Base-by-base conservation (phyloP, 2,888 invertebrate genomes). In the Calliphora vomitoria region DNA sequence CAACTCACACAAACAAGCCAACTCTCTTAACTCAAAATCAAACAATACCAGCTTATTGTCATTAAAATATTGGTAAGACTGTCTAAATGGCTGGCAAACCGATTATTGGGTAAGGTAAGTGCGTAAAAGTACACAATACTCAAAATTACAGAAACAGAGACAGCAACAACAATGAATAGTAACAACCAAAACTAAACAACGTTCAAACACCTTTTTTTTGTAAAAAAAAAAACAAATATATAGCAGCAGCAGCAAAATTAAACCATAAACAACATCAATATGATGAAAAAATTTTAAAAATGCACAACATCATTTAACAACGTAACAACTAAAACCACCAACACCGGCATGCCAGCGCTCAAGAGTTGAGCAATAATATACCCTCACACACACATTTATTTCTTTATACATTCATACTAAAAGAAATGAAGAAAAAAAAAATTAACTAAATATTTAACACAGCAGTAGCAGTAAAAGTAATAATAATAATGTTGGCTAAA, bases 91-190 rank as follows among this genome's bases (percentile, higher is more conserved):
- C 47, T 78, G 69, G 55, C 75, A 60, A 68, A 38, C 2, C 66
- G 44, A 81, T 68, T 84, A 84, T 78, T 87, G 87, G 72, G 76
- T 55, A 84, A 84, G 87, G 76, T 84, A 84, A 84, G 74, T 87
- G 82, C 82, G 78, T 87, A 64, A 68, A 74, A 68, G 38, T 74
- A 62, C 76, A 84, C 64, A 86, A 83, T 83, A 82, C 11, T 82
- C 18, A 69, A n/a, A 50, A 60, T n/a, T 53, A 50, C 47, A 3
- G 15, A 11, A 47, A 35, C 18, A 47, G 15, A 8, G 11, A 62
- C 13, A 55, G 31, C 1, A 44, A 38, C 44, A 69, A 50, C n/a
- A 25, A 41, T 8, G 31, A 50, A 31, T 53, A 60, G 69, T 68
- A 50, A 60, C 66, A 53, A 66, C 25, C 62, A 25, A 71, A 76